Conservation (phyloP, 1,140 invertebrate species). For the Trachymyrmex cornetzi region DNA sequence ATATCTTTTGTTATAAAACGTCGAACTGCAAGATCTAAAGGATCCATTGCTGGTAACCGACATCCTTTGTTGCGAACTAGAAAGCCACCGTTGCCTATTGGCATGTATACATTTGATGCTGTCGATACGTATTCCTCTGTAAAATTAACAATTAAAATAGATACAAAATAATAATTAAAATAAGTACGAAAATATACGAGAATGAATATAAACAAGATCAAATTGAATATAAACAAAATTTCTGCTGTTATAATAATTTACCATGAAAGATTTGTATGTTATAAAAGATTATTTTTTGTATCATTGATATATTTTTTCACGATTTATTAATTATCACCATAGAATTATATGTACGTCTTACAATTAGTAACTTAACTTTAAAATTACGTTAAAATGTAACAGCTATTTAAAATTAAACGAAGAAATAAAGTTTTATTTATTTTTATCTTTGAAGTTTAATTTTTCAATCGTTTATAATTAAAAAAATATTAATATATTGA, state of each 20-base stretch:
- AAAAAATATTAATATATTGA: background rate
- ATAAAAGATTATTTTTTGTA: background rate
- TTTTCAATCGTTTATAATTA: background rate
- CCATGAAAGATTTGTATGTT: background rate
- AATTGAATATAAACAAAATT: conserved; percentile 9
- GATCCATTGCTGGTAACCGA: conserved; percentile 92
- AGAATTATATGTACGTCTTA: background rate
- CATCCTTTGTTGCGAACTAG: conserved; percentile 92
- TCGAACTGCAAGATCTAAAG: conserved; percentile 89
- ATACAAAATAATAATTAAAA: conserved; percentile 1
- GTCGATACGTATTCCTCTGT: conserved; percentile 58
- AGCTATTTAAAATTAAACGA: background rate
- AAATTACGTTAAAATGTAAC: background rate
- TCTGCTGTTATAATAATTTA: background rate
- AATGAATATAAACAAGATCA: no score
- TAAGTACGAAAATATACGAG: background rate
- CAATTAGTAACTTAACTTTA: background rate
- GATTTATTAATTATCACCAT: background rate
- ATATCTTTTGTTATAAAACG: conserved; percentile 84
- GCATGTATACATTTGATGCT: conserved; percentile 29
- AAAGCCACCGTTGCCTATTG: conserved; percentile 81
- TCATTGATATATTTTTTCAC: background rate
- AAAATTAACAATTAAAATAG: conserved; percentile 26
- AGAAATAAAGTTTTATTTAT: background rate
- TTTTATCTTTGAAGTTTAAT: no score